phyloP scores from a whole-genome alignment of 2,888 invertebrate species.

The Athrips mouffetella region DNA sequence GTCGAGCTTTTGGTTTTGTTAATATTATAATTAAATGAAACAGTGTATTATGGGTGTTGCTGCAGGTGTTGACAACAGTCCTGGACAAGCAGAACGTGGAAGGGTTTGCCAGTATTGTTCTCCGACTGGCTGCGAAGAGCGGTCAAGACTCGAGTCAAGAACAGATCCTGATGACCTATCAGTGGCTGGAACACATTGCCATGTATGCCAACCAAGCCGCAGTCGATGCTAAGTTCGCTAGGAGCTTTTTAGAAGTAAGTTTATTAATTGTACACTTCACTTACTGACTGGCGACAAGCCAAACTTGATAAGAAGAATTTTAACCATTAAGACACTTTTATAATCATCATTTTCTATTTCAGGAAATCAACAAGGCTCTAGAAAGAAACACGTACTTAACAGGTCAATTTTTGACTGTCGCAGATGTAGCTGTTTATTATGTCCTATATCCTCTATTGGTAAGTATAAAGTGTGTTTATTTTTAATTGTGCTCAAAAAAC shows the following conservation, averaged over 20 bases:
- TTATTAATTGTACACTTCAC: background rate
- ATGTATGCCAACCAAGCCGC: slow-evolving; percentile 74
- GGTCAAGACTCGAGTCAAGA: slow-evolving; percentile 55
- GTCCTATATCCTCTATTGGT: slow-evolving; percentile 82
- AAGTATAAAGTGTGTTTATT: slow-evolving; percentile 36
- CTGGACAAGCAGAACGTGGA: slow-evolving; percentile 60
- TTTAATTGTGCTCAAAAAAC: background rate
- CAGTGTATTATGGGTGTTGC: slow-evolving; percentile 3
- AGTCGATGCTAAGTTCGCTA: slow-evolving; percentile 56
- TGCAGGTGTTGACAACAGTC: slow-evolving; percentile 71
- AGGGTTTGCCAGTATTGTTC: slow-evolving; percentile 76
- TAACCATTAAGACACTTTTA: background rate
- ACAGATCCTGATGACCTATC: slow-evolving; percentile 69
- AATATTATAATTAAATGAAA: background rate
- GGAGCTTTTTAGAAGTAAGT: slow-evolving; percentile 71
- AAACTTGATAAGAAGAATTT: background rate
- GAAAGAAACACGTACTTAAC: slow-evolving; percentile 58
- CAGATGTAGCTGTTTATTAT: slow-evolving; percentile 85
- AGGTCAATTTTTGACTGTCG: slow-evolving; percentile 74
- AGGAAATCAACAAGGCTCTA: slow-evolving; percentile 64
- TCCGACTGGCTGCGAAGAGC: slow-evolving; percentile 63
- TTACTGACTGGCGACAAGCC: background rate
- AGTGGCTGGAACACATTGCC: slow-evolving; percentile 83
- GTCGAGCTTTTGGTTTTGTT: background rate
- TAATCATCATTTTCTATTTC: slow-evolving; percentile 28